A percentile compares a stretch with the other conserved stretches of the same genome.
Conservation (phyloP, 2,888 invertebrate species). For the Clusia tigrina region DNA sequence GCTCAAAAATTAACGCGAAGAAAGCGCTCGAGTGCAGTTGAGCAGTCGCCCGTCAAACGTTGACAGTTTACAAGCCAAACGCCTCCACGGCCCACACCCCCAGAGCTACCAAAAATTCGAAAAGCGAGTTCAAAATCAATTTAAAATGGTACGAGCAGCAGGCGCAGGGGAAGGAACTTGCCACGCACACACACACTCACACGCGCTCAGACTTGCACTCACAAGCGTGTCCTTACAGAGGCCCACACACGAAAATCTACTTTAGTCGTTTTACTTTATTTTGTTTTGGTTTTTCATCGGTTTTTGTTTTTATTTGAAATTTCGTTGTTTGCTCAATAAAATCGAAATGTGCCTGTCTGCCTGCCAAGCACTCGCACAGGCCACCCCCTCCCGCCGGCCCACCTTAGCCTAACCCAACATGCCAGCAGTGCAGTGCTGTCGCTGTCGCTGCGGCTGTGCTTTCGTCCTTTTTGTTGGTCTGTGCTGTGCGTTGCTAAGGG, state of each 20-base stretch:
- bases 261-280: constrained; percentile 28
- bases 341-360: constrained; percentile 49
- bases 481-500: constrained; percentile 57
- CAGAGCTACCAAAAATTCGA: background rate
- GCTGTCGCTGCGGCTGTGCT: constrained; percentile 28
- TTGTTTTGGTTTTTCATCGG: constrained; percentile 48
- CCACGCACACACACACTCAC: constrained; percentile 4
- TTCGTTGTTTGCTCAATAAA: constrained; percentile 63
- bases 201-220: background rate
- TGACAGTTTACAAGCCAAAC: no score
- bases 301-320: constrained; percentile 57
- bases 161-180: background rate
- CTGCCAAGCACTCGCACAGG: no score
- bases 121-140: constrained; percentile 13
- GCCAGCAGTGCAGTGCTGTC: no score
- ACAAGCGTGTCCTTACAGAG: background rate
- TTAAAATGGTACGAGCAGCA: background rate
- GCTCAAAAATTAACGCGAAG: no score
- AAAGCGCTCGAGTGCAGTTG: no score
- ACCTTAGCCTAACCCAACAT: no score
- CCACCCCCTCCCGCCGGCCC: no score
- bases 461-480: constrained; percentile 48
- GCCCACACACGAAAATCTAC: no score
- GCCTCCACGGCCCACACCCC: background rate
- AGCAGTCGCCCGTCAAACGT: no score